Evolutionary conservation across 2,797 vertebrate genomes (phyloP), one percentile per base, ranked within the genome.

Genomic region (Tachyglossus aculeatus): DNA sequence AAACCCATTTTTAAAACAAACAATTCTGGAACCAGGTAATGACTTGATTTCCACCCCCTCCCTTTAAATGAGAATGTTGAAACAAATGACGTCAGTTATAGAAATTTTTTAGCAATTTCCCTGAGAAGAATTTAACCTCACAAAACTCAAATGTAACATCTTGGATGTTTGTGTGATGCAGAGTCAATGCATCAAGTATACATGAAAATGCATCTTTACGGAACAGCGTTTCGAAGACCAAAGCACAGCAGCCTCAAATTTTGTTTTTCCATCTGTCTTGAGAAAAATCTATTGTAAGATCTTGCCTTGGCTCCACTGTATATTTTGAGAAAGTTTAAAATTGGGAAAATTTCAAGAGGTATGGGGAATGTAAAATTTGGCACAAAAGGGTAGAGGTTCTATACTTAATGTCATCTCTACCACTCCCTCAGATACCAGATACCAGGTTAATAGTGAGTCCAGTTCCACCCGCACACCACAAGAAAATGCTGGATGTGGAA

Each of bases 21-120:
- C 85, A 82, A 81, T 33, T 38, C 14, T 5, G 72, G 13, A 27
- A 78, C 40, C 52, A 11, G n/a, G 78, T 3, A 55, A 5, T 15
- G 48, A 74, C 21, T 45, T 21, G 11, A 2, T 16, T 3, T 66
- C 9, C 2, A 2, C 19, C 50, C 39, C 43, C 36, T 64, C 54
- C 40, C n/a, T 80, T 74, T 39, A 61, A 77, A 39, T 38, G 48
- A 70, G 63, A 57, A 53, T 56, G 27, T 38, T 4, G 5, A 22
- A 57, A 38, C 5, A 32, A 25, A 7, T 37, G 79, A 7, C 0
- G 27, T 63, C 57, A 82, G 8, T 5, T 24, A 15, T 29, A 67
- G 61, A 53, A 60, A 51, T 32, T 19, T 43, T 33, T n/a, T 36
- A 66, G 39, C 13, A 68, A 14, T 56, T 78, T 56, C 27, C 32